Conservation (phyloP, 2,113 vertebrate genomes). For the Picathartes gymnocephalus region DNA sequence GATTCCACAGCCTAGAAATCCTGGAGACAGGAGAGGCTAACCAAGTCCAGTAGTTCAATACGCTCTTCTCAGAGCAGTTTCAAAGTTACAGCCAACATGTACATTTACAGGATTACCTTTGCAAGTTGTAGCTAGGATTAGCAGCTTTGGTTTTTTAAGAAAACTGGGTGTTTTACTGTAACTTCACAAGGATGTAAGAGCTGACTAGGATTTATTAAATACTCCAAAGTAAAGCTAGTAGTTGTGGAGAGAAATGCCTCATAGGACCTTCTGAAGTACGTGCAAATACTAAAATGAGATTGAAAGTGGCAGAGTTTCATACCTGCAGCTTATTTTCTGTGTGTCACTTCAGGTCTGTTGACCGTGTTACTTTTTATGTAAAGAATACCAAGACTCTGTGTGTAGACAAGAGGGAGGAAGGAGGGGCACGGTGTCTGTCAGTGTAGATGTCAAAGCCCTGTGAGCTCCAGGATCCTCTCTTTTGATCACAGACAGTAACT, state of each 20-base stretch:
- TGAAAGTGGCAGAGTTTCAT: not conserved
- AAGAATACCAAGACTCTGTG: not conserved
- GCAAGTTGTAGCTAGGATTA: not conserved
- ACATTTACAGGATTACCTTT: not conserved
- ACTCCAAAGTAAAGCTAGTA: not conserved
- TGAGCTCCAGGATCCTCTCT: not conserved
- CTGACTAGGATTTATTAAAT: not conserved
- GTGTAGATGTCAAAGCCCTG: not conserved
- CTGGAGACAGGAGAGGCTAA: not conserved
- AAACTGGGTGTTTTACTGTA: not conserved
- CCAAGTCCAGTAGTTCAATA: not conserved
- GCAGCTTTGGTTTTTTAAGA: not conserved
- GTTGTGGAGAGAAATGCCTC: not conserved
- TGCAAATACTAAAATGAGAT: not conserved
- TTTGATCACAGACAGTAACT: conserved; percentile 16
- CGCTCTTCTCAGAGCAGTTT: not conserved
- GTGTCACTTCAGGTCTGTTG: not conserved
- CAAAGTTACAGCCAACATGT: not conserved
- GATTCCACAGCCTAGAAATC: not conserved
- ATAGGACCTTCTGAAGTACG: not conserved
- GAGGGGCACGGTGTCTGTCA: not conserved
- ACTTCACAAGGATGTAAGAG: not conserved
- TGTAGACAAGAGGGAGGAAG: not conserved
- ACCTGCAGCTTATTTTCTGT: not conserved
- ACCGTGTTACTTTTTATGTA: not conserved